A percentile compares a stretch with the other conserved stretches of the same genome.
Evolutionary conservation across 2,888 invertebrate species (phyloP).

Genomic region (Limnephilus lunatus): DNA sequence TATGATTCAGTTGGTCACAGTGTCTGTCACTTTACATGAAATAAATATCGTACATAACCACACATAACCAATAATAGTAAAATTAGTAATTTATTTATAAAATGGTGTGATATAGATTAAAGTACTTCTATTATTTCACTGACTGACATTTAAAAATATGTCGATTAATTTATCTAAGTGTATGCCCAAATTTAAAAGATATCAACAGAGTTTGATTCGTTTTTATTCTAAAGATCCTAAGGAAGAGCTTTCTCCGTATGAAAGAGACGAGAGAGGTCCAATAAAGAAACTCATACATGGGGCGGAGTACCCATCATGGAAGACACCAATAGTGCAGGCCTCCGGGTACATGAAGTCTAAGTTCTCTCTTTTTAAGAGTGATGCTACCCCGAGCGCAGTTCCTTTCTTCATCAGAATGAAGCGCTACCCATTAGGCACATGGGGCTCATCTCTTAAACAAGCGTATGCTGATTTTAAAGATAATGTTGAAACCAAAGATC

Average conservation of each 20-base stretch:
- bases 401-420: conserved; percentile 68
- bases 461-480: conserved; percentile 76
- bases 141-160: not conserved
- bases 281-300: conserved; percentile 69
- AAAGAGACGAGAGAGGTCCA: conserved; percentile 26
- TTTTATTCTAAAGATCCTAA: not conserved
- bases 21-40: not conserved
- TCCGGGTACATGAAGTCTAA: conserved; percentile 79
- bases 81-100: not conserved
- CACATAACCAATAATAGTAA: not conserved
- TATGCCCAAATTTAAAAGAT: not conserved
- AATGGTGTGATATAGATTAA: not conserved
- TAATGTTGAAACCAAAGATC: conserved; percentile 77
- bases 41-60: not conserved
- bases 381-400: conserved; percentile 69
- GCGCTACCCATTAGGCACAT: not conserved
- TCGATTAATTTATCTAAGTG: conserved; percentile 21
- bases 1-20: not conserved
- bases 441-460: conserved; percentile 63
- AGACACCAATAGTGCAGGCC: conserved; percentile 79
- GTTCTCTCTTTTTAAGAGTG: conserved; percentile 75
- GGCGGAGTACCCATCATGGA: conserved; percentile 78
- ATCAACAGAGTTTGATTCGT: not conserved
- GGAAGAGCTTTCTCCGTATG: not conserved
- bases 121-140: not conserved